Evolutionary conservation across 1,140 invertebrate species (phyloP), one percentile per base, ranked within the genome.

Genomic region (Drosophila bifasciata): DNA sequence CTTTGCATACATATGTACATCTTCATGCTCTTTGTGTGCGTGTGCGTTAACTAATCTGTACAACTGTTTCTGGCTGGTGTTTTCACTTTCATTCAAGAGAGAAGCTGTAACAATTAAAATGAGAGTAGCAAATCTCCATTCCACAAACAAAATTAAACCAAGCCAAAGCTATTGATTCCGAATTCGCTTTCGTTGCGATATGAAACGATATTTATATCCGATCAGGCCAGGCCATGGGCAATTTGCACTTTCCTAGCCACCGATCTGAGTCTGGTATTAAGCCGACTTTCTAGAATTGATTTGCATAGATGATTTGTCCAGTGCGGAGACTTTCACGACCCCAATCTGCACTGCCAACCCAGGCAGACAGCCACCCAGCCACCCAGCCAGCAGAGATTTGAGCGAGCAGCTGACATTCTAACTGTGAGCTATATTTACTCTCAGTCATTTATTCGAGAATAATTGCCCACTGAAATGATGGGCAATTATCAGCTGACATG

Each of bases 201-300:
- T 83, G 75, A 69, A 69, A 70, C 58, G 64, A 32, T 19, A 11
- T 44, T 17, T 45, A 75, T 76, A 43, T 79, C 58, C 68, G 49
- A 81, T 86, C 19, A 13, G 32, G 32, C 32, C 11, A 3, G 58
- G 61, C 58, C 44, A 76, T 28, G 45, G 56, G 50, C 57, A 74
- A 79, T 85, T 85, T 72, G 66, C 80, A 77, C 81, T 85, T 85
- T 86, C 72, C 39, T 79, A 56, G 70, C 40, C 49, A 19, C 53
- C 57, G 32, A 64, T 67, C 73, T 63, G 39, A 50, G 53, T 59
- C 56, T 19, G 45, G 23, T 21, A 17, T 51, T 55, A 36, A 36
- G 61, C 64, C 50, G 51, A 79, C 83, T 86, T 86, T 86, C 81
- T 88, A 86, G 62, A 73, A 80, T 85, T 67, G 68, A 85, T 86